These are phyloP conservation scores for Forbesichthys papilliferus DNA, from an alignment of 2,113 vertebrate species.

Conservation along the genomic window DNA sequence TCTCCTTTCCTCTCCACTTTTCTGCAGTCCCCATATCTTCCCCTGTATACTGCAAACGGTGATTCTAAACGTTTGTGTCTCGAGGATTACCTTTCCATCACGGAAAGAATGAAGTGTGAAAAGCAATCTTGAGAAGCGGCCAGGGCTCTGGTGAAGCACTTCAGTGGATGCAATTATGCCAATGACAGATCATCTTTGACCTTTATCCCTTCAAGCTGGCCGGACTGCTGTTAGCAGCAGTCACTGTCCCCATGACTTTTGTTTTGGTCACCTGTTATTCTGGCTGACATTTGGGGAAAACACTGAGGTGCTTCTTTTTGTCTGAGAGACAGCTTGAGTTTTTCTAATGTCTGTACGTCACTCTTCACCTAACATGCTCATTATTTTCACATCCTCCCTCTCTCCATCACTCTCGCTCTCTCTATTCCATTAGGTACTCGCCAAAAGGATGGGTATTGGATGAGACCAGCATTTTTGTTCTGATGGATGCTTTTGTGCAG, in stretches of 20 bases:
- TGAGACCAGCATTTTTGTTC: constrained; percentile 79
- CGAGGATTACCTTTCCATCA: constrained; percentile 72
- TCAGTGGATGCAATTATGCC: constrained; percentile 73
- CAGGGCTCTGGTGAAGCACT: constrained; percentile 54
- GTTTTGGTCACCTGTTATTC: constrained; percentile 41
- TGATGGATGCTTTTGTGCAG: constrained; percentile 81
- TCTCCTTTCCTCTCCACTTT: constrained; percentile 13
- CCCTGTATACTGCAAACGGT: constrained; percentile 44
- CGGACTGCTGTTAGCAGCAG: constrained; percentile 42
- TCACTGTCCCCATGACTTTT: constrained; percentile 52
- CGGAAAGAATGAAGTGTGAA: constrained; percentile 71
- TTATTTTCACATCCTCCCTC: constrained; percentile 35
- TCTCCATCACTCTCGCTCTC: constrained; percentile 9
- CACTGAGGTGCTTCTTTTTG: constrained; percentile 37
- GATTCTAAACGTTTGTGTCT: constrained; percentile 59
- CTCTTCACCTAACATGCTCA: constrained; percentile 34
- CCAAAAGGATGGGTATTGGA: constrained; percentile 75
- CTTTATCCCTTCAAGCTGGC: constrained; percentile 56
- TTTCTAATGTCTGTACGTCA: constrained; percentile 29
- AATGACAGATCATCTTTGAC: constrained; percentile 75
- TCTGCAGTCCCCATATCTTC: constrained; percentile 14
- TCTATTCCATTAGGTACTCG: constrained; percentile 61
- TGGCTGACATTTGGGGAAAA: constrained; percentile 45
- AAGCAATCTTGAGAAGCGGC: constrained; percentile 71
- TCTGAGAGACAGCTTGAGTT: constrained; percentile 56